Evolutionary conservation across 2,113 vertebrate genomes (phyloP).

Genomic region (Oryctolagus cuniculus): DNA sequence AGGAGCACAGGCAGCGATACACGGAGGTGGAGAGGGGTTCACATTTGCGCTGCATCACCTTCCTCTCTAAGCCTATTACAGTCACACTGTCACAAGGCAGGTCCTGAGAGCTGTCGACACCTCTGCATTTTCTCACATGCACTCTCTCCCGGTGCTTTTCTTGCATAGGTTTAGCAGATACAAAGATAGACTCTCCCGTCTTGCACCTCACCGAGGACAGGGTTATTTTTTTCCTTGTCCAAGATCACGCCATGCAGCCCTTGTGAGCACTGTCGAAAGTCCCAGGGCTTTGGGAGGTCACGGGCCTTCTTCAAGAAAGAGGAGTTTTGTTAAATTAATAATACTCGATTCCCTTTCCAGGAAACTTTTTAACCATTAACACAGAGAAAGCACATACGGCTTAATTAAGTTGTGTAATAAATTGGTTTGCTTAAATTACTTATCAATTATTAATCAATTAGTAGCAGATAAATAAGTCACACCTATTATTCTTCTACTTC

Average conservation of each 20-base stretch:
- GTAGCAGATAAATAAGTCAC: constrained; percentile 58
- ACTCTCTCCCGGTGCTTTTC: not conserved
- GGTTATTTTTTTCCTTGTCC: constrained; percentile 29
- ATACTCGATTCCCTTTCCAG: constrained; percentile 24
- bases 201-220: constrained; percentile 57
- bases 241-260: not conserved
- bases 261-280: not conserved
- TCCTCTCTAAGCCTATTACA: not conserved
- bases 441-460: constrained; percentile 68
- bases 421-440: constrained; percentile 55
- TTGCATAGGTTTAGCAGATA: not conserved
- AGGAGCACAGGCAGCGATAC: not conserved
- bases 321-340: not conserved
- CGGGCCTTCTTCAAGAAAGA: constrained; percentile 16
- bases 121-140: constrained; percentile 38
- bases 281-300: not conserved
- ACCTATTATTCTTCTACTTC: constrained; percentile 43
- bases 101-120: not conserved
- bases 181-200: constrained; percentile 71
- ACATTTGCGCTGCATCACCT: not conserved
- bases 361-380: not conserved
- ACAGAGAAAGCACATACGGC: not conserved
- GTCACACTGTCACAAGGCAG: not conserved
- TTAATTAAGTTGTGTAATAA: constrained; percentile 23
- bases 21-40: not conserved